Conservation (phyloP, 2,888 invertebrate genomes). For the Hedya salicella region DNA sequence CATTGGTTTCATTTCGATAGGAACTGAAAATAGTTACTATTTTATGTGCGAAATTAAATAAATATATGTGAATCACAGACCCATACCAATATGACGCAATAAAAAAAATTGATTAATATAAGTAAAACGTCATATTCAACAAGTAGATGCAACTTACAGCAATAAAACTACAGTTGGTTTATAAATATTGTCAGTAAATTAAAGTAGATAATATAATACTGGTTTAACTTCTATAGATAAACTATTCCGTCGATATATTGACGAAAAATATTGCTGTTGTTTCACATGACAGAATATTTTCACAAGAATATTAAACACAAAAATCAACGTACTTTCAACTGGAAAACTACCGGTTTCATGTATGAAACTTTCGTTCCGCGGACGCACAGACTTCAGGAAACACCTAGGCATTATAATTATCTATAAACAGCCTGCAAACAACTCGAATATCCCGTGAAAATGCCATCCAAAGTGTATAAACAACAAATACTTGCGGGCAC, state of each 20-base stretch:
- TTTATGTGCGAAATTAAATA: not conserved
- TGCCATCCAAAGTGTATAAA: constrained; percentile 52
- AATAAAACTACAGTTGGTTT: not conserved
- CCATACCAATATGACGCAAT: too few relatives aligned
- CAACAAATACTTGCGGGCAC: constrained; percentile 70
- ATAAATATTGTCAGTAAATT: not conserved
- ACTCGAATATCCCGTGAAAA: constrained; percentile 49
- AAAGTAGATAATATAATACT: not conserved
- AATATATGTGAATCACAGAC: not conserved
- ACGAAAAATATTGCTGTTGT: constrained; percentile 12
- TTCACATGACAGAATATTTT: constrained; percentile 43
- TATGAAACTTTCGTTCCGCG: constrained; percentile 63
- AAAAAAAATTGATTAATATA: too few relatives aligned
- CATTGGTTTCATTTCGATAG: constrained; percentile 61
- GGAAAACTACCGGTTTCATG: constrained; percentile 64
- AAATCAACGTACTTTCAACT: constrained; percentile 66
- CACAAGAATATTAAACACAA: constrained; percentile 33
- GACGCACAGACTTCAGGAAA: constrained; percentile 71
- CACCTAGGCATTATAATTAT: constrained; percentile 72
- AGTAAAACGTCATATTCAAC: not conserved
- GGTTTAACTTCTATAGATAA: not conserved
- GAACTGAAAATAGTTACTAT: not conserved
- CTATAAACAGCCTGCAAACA: constrained; percentile 23
- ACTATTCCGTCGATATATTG: not conserved
- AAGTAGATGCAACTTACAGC: constrained; percentile 9